Percentiles rank a stretch among this genome's conserved stretches.
Conservation (phyloP, 2,797 vertebrate genomes). For the Sarcophilus harrisii region DNA sequence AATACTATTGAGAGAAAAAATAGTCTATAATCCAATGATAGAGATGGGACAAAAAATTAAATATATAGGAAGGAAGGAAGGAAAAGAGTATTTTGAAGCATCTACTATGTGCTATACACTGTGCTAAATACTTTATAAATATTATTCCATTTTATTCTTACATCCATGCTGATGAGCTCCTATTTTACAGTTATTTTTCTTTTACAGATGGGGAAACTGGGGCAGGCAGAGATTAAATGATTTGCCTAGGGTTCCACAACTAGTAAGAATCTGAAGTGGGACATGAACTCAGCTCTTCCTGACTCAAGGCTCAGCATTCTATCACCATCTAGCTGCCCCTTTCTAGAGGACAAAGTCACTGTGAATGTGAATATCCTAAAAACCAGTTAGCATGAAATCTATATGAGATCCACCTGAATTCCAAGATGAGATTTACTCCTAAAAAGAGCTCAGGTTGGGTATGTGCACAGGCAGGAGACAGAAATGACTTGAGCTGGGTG, state of each 20-base stretch:
- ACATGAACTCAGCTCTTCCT: not conserved
- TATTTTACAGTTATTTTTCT: not conserved
- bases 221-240: not conserved
- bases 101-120: not conserved
- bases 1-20: no score
- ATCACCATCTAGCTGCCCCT: not conserved
- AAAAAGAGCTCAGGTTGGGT: no score
- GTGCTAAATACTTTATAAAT: not conserved
- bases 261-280: not conserved
- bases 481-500: not conserved
- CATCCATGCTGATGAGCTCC: not conserved
- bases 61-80: not conserved
- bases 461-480: not conserved
- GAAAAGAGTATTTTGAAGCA: not conserved
- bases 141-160: not conserved
- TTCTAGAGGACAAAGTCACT: not conserved
- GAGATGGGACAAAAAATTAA: not conserved
- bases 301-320: not conserved
- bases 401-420: not conserved
- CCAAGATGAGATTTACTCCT: not conserved
- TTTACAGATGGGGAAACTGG: conserved; percentile 9
- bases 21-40: not conserved
- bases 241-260: not conserved
- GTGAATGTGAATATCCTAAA: not conserved
- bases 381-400: not conserved